Evolutionary conservation across 2,797 vertebrate species (phyloP).

Genomic region (Sebastes itinus): DNA sequence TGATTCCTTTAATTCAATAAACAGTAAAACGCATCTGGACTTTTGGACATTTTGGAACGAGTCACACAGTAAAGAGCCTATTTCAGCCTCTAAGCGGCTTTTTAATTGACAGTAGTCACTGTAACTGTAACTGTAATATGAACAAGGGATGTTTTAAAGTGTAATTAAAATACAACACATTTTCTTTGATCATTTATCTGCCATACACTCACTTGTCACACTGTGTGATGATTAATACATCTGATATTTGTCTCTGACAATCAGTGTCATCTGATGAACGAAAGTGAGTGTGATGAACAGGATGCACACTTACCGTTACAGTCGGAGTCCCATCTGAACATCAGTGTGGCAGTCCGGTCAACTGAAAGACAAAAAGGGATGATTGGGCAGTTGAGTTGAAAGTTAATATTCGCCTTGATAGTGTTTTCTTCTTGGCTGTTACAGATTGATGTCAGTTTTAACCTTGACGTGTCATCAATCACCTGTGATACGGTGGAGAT

Average conservation of each 20-base stretch:
- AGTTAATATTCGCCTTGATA: slow-evolving; percentile 34
- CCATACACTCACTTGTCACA: not conserved
- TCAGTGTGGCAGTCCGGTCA: not conserved
- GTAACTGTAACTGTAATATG: not conserved
- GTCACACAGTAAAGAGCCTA: no score
- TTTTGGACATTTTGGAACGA: no score
- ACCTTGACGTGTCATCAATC: slow-evolving; percentile 45
- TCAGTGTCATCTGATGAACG: not conserved
- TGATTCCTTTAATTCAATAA: no score
- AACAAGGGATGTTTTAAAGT: not conserved
- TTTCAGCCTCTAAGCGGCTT: no score
- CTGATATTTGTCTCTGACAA: not conserved
- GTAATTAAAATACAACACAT: not conserved
- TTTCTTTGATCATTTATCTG: not conserved
- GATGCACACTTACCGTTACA: not conserved
- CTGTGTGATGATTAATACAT: not conserved
- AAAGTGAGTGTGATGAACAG: not conserved
- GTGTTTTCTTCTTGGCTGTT: slow-evolving; percentile 24
- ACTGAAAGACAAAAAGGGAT: slow-evolving; percentile 16
- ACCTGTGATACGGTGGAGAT: slow-evolving; percentile 25
- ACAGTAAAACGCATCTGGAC: no score
- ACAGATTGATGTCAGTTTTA: slow-evolving; percentile 38
- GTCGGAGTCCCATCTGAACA: not conserved
- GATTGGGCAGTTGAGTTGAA: not conserved
- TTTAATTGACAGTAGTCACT: no score